Evolutionary conservation across 2,113 vertebrate species (phyloP), one percentile per base, ranked within the genome.

Genomic region (Laticauda colubrina): DNA sequence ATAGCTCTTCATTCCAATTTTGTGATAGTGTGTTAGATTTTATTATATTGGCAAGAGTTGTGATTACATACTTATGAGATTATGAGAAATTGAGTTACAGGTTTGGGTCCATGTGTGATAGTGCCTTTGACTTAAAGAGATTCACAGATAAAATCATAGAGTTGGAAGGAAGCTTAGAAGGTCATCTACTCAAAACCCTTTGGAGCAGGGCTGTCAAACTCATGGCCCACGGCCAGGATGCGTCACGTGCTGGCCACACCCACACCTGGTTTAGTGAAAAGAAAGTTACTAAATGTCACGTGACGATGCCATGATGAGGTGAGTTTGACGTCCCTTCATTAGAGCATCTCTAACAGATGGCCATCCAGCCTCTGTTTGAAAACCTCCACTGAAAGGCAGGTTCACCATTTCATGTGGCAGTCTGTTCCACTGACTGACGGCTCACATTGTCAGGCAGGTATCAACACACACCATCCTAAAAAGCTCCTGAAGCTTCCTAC

Each of bases 51-150:
- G 10, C 4, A 12, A 48, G 81, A 23, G 8, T 85, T 85, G 18
- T 23, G 18, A 85, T 45, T 85, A 39, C 39, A 85, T 34, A 75
- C 55, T 96, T 92, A 94, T 94, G 75, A 90, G 90, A 90, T 93
- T 89, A 51, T 94, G 94, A 92, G 92, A 14, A 48, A 56, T 64
- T 12, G 39, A 94, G 26, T 90, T 94, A 61, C 91, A 93, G 14
- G 88, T 94, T 24, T n/a, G 45, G 5, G 51, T 51, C 29, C 6
- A 15, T 53, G 54, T 5, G 2, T 29, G n/a, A 54, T 18, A 14
- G 14, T n/a, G 51, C 29, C 51, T 88, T 55, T 55, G 87, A 34
- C 53, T 88, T 88, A 34, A 9, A 34, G 51, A 75, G 14, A 75
- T 75, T 75, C 69, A 75, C 15, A 75, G 29, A 18, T 15, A 39